Percentiles rank a stretch among this genome's conserved stretches.
Evolutionary conservation across 2,888 invertebrate genomes (phyloP).

Genomic region (Hemithea aestivaria): DNA sequence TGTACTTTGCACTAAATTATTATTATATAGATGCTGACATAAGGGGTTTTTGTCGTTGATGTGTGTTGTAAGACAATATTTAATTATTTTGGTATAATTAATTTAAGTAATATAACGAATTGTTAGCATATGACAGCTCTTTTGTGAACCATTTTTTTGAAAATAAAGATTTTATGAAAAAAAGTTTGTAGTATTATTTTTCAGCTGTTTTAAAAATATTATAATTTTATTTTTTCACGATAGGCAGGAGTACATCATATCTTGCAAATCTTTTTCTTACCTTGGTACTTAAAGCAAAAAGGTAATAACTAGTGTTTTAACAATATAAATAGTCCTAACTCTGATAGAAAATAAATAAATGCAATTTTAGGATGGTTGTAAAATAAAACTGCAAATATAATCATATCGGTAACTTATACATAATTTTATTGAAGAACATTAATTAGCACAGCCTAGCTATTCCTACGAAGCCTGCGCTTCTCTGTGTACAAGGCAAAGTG

Average conservation of each 20-base stretch:
- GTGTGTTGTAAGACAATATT: slow-evolving; percentile 31
- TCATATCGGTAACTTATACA: slow-evolving; percentile 59
- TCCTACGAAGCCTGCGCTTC: slow-evolving; percentile 57
- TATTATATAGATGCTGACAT: neutral
- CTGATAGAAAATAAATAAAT: too few species aligned
- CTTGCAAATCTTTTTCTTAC: too few species aligned
- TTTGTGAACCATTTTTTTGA: slow-evolving; percentile 61
- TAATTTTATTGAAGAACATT: slow-evolving; percentile 74
- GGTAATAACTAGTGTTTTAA: too few species aligned
- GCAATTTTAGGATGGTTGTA: neutral
- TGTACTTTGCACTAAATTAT: too few species aligned
- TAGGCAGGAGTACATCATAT: too few species aligned
- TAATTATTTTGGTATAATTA: slow-evolving; percentile 30
- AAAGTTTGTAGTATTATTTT: too few species aligned
- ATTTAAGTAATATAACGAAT: slow-evolving; percentile 31
- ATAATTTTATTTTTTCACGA: too few species aligned
- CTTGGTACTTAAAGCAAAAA: too few species aligned
- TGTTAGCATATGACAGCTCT: slow-evolving; percentile 54
- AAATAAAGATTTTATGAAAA: slow-evolving; percentile 63
- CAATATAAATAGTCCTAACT: too few species aligned
- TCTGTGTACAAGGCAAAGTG: slow-evolving; percentile 53
- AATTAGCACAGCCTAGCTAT: slow-evolving; percentile 74
- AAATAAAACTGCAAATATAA: slow-evolving; percentile 22
- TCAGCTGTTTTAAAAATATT: too few species aligned
- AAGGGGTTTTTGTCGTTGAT: slow-evolving; percentile 1